A percentile compares a stretch with the other conserved stretches of the same genome.
Conservation (phyloP, 1,140 invertebrate genomes). For the Whitmania pigra region DNA sequence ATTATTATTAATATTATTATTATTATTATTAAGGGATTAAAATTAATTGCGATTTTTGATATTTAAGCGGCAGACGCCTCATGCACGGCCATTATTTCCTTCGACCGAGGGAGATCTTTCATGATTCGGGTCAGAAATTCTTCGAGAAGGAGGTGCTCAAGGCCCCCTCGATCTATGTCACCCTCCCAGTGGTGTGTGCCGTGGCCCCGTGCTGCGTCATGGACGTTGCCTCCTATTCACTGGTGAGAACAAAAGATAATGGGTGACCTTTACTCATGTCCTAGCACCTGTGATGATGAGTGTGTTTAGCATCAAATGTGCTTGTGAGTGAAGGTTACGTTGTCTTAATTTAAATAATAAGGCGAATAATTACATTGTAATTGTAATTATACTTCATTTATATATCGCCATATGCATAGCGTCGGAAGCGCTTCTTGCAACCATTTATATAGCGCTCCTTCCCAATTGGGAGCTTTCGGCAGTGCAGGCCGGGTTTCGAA, state of each 20-base stretch:
- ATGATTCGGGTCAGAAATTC: constrained; percentile 89
- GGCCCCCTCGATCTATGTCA: constrained; percentile 72
- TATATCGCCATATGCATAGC: too few species aligned
- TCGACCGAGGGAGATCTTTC: constrained; percentile 89
- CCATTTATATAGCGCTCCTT: too few species aligned
- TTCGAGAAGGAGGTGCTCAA: constrained; percentile 89
- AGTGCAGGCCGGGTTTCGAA: too few species aligned
- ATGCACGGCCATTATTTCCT: constrained; percentile 92
- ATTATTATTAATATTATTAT: constrained; percentile 2
- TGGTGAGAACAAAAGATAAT: neutral
- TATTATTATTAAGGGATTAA: neutral
- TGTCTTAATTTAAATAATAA: constrained; percentile 1
- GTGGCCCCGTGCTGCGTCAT: constrained; percentile 88
- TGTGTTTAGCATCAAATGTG: too few species aligned
- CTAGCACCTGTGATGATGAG: too few species aligned
- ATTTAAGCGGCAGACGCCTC: constrained; percentile 62
- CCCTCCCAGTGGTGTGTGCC: constrained; percentile 81
- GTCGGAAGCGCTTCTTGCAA: too few species aligned
- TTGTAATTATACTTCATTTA: too few species aligned
- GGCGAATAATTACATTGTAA: neutral
- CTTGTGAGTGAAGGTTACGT: neutral
- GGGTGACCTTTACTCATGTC: too few species aligned
- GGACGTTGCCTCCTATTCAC: constrained; percentile 73
- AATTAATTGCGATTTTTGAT: neutral
- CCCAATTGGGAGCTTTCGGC: too few species aligned